A percentile compares a stretch with the other conserved stretches of the same genome.
phyloP scores from a whole-genome alignment of 2,113 vertebrate genomes.

The Climacteris rufus region DNA sequence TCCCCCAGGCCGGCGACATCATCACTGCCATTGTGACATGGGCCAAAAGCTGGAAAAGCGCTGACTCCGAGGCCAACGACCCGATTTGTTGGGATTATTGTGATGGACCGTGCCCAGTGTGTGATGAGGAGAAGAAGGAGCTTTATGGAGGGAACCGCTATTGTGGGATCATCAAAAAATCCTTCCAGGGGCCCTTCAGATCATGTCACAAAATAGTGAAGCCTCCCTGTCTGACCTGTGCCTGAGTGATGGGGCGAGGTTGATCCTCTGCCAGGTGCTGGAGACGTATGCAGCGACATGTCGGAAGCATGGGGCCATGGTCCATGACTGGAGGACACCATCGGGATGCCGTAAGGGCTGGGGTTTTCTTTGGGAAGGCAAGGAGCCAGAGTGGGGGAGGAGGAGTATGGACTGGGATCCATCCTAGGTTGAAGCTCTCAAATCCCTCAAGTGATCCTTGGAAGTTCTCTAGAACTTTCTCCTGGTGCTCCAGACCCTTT shows the following conservation, averaged over 20 bases:
- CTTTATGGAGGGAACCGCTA: conserved; percentile 27
- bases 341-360: conserved; percentile 67
- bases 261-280: conserved; percentile 70
- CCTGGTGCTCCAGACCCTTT: not conserved
- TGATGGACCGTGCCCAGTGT: conserved; percentile 61
- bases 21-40: not conserved
- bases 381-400: not conserved
- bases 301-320: not conserved
- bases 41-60: conserved; percentile 67
- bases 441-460: not conserved
- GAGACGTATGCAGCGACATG: conserved; percentile 57
- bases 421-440: not conserved
- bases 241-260: conserved; percentile 23
- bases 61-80: not conserved
- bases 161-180: conserved; percentile 69
- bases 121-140: conserved; percentile 29
- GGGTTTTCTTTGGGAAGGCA: not conserved
- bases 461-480: not conserved
- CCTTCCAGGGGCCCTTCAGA: conserved; percentile 59
- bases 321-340: conserved; percentile 69
- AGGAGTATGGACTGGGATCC: not conserved
- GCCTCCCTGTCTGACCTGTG: conserved; percentile 71
- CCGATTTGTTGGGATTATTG: conserved; percentile 77
- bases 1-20: not conserved
- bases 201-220: conserved; percentile 58